Percentiles rank a stretch among this genome's conserved stretches.
Evolutionary conservation across 2,888 invertebrate species (phyloP).

Genomic region (Lasioglossum leucozonium): DNA sequence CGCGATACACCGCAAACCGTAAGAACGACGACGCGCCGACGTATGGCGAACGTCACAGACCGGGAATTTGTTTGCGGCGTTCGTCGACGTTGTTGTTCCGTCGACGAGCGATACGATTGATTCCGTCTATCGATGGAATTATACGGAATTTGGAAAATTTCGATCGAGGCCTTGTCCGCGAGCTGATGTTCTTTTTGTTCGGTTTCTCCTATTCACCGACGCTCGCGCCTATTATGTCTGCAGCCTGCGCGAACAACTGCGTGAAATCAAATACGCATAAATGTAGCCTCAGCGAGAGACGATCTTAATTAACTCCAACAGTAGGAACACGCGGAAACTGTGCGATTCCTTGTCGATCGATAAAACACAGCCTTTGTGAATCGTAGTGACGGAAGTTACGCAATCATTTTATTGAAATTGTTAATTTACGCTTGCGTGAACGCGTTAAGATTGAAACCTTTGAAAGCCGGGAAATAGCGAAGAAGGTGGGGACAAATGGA

Average conservation of each 20-base stretch:
- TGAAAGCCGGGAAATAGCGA: not conserved
- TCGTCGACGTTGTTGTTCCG: not conserved
- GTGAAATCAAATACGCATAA: no score
- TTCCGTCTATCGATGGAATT: not conserved
- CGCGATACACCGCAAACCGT: slow-evolving; percentile 1
- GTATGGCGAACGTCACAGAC: slow-evolving; percentile 6
- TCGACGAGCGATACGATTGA: slow-evolving; percentile 1
- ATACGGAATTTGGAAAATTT: not conserved
- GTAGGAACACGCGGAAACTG: not conserved
- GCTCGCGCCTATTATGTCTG: no score
- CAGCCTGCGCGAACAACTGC: no score
- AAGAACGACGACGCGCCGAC: slow-evolving; percentile 9
- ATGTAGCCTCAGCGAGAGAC: no score
- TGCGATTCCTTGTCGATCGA: not conserved
- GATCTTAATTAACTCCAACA: not conserved
- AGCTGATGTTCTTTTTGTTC: not conserved
- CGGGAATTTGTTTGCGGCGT: not conserved
- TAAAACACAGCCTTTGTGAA: not conserved
- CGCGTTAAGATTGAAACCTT: not conserved
- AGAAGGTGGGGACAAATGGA: not conserved
- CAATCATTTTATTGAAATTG: not conserved
- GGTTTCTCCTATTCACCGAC: no score
- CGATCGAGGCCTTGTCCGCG: not conserved
- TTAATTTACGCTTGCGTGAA: not conserved
- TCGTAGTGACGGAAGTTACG: not conserved